Conservation (phyloP, 2,888 invertebrate species). For the Carcina quercana region DNA sequence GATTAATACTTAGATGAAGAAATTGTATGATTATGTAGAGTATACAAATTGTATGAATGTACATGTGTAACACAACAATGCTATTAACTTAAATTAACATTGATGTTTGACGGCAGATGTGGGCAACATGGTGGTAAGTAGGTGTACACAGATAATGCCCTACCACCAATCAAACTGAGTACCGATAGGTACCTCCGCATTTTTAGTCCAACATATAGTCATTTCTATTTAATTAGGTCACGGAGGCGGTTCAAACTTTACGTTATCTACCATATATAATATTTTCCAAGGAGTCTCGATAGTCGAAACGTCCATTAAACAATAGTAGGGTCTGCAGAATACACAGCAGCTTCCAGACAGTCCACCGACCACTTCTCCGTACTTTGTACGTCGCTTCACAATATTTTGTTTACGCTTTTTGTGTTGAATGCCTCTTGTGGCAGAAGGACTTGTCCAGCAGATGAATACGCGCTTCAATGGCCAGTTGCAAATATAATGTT, state of each 20-base stretch:
- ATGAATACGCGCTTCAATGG: slow-evolving; percentile 23
- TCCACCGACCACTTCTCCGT: slow-evolving; percentile 29
- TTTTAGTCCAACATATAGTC: neutral
- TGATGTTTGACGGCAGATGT: too few species aligned
- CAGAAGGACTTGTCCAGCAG: slow-evolving; percentile 28
- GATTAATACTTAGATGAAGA: too few species aligned
- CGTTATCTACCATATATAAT: neutral
- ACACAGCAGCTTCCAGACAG: slow-evolving; percentile 18
- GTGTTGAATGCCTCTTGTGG: slow-evolving; percentile 24
- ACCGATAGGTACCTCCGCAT: neutral
- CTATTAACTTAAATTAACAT: too few species aligned
- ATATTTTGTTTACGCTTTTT: slow-evolving; percentile 37
- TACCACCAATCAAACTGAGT: neutral
- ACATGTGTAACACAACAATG: too few species aligned
- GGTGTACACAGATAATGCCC: neutral
- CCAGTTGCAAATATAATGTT: slow-evolving; percentile 14
- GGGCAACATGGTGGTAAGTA: too few species aligned
- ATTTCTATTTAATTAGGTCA: neutral
- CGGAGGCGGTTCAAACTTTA: neutral
- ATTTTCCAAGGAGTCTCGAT: neutral
- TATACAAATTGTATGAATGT: too few species aligned
- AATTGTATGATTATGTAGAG: too few species aligned
- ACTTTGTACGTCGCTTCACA: slow-evolving; percentile 30
- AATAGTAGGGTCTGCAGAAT: slow-evolving; percentile 22
- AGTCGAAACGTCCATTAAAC: neutral